A percentile compares a stretch with the other conserved stretches of the same genome.
Evolutionary conservation across 2,888 invertebrate genomes (phyloP).

Genomic region (Auanema freiburgensis): DNA sequence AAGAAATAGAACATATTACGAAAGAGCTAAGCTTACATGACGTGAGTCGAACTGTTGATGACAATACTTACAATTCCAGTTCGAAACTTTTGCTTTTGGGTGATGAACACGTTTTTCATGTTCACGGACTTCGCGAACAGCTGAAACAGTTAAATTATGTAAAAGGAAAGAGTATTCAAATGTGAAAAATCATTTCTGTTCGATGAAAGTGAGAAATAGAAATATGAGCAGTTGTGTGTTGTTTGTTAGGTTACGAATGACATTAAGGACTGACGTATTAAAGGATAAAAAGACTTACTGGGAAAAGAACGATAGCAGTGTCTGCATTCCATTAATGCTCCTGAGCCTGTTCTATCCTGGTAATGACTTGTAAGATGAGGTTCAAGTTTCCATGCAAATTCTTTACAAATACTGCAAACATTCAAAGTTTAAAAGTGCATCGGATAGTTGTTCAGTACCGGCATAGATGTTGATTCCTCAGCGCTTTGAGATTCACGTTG

Average conservation of each 20-base stretch:
- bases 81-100: not conserved
- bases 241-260: too few species aligned
- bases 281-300: too few species aligned
- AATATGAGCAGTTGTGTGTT: not conserved
- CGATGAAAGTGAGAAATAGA: too few species aligned
- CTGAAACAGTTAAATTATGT: too few species aligned
- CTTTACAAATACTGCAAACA: slow-evolving; percentile 14
- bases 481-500: too few species aligned
- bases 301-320: slow-evolving; percentile 19
- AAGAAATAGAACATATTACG: not conserved
- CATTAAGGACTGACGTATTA: too few species aligned
- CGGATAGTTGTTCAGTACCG: too few species aligned
- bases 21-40: slow-evolving; percentile 10
- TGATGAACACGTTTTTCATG: slow-evolving; percentile 16
- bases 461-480: too few species aligned
- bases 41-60: slow-evolving; percentile 12
- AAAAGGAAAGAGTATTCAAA: too few species aligned
- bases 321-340: slow-evolving; percentile 22
- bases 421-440: not conserved
- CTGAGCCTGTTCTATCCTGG: slow-evolving; percentile 12
- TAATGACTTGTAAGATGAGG: slow-evolving; percentile 16
- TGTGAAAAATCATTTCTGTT: too few species aligned
- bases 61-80: slow-evolving; percentile 21
- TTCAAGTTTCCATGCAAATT: slow-evolving; percentile 14
- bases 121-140: slow-evolving; percentile 15